Percentiles rank a stretch among this genome's conserved stretches.
Evolutionary conservation across 2,888 invertebrate species (phyloP).

Genomic region (Spilosoma lubricipeda): DNA sequence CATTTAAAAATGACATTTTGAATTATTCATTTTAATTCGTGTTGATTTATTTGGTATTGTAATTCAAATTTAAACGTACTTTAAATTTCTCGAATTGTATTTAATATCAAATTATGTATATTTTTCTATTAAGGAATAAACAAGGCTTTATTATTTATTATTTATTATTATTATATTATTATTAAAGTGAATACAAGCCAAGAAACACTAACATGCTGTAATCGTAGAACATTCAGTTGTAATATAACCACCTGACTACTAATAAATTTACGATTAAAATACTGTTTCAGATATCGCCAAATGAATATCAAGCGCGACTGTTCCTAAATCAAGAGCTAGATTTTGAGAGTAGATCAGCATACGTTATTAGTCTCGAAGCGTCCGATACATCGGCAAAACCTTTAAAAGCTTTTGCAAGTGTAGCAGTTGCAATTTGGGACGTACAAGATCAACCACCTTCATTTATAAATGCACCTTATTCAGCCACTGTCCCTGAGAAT

Average conservation of each 20-base stretch:
- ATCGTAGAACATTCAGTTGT: too few relatives aligned
- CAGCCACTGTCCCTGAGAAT: slow-evolving; percentile 91
- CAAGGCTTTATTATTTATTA: too few relatives aligned
- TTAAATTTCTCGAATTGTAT: too few relatives aligned
- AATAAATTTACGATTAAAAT: background rate
- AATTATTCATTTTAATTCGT: too few relatives aligned
- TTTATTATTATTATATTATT: too few relatives aligned
- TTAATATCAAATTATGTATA: too few relatives aligned
- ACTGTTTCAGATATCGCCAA: slow-evolving; percentile 85
- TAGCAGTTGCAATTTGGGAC: slow-evolving; percentile 91
- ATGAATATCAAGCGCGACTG: slow-evolving; percentile 90
- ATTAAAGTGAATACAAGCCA: too few relatives aligned
- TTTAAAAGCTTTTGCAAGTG: slow-evolving; percentile 89
- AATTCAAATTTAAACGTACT: too few relatives aligned
- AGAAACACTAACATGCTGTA: too few relatives aligned
- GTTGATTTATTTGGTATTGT: too few relatives aligned
- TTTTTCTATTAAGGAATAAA: too few relatives aligned
- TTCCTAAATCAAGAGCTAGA: slow-evolving; percentile 89
- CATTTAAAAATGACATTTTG: too few relatives aligned
- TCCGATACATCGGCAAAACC: slow-evolving; percentile 88
- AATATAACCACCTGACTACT: background rate
- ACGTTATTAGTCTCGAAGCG: slow-evolving; percentile 89
- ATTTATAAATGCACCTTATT: slow-evolving; percentile 93
- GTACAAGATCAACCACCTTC: slow-evolving; percentile 94
- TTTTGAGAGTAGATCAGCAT: slow-evolving; percentile 91